phyloP scores from a whole-genome alignment of 2,113 vertebrate genomes.

The Aythya baeri region DNA sequence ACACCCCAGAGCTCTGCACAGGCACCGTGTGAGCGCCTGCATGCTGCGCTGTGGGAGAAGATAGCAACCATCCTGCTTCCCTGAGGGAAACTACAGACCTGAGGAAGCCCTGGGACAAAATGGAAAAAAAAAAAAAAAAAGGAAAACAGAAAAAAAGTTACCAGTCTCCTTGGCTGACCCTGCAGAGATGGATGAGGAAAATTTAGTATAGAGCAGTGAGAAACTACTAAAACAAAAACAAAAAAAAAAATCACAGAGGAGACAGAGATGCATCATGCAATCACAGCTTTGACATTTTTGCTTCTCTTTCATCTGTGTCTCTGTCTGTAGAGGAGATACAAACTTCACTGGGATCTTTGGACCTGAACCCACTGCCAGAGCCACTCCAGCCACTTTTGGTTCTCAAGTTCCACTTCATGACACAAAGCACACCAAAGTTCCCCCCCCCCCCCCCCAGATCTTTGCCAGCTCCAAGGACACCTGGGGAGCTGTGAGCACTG shows the following conservation, averaged over 20 bases:
- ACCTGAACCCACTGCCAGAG: background rate
- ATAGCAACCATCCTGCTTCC: fast-evolving
- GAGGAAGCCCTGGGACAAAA: background rate
- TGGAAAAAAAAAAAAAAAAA: background rate
- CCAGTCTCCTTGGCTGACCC: fast-evolving
- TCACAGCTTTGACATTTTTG: background rate
- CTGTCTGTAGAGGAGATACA: background rate
- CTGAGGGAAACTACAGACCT: background rate
- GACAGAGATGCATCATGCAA: background rate
- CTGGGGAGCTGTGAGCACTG: background rate
- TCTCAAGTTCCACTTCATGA: background rate
- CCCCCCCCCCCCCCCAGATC: background rate
- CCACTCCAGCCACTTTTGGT: background rate
- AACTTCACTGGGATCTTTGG: background rate
- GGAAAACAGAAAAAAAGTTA: background rate
- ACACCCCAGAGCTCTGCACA: background rate
- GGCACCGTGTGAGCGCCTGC: fast-evolving
- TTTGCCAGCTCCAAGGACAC: background rate
- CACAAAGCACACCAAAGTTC: background rate
- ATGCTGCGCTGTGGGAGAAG: background rate
- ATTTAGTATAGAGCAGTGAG: background rate
- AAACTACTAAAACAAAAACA: background rate
- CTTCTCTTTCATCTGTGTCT: background rate
- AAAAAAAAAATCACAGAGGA: background rate
- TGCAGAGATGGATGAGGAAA: background rate